phyloP scores from a whole-genome alignment of 2,113 vertebrate species.

The Ceratotherium simum region DNA sequence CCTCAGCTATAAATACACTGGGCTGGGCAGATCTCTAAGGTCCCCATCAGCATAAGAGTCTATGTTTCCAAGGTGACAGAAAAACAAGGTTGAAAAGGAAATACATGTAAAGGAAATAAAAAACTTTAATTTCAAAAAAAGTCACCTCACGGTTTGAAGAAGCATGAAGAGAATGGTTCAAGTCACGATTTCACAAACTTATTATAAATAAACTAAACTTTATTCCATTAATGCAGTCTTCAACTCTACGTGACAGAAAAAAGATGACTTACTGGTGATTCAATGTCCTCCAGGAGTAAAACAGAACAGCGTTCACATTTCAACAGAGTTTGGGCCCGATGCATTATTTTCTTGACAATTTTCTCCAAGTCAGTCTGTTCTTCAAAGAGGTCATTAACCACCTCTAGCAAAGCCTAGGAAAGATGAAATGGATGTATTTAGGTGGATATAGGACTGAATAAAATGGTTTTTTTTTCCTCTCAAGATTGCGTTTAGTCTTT shows the following conservation, averaged over 20 bases:
- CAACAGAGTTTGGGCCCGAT: constrained; percentile 96
- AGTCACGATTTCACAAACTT: not conserved
- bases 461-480: not conserved
- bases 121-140: not conserved
- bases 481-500: constrained; percentile 14
- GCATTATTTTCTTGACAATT: constrained; percentile 99
- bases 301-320: constrained; percentile 99
- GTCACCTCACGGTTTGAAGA: not conserved
- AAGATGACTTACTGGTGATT: constrained; percentile 93
- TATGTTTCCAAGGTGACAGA: not conserved
- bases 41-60: not conserved
- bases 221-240: not conserved
- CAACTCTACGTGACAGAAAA: not conserved
- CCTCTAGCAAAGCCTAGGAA: constrained; percentile 95
- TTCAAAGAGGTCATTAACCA: constrained; percentile 99
- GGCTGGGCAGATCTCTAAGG: not conserved
- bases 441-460: constrained; percentile 65
- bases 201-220: not conserved
- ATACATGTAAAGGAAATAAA: not conserved
- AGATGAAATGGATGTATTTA: constrained; percentile 59
- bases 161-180: not conserved
- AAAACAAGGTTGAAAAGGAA: not conserved
- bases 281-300: constrained; percentile 97
- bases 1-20: not conserved
- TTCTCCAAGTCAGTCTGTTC: constrained; percentile 99